Evolutionary conservation across 2,888 invertebrate genomes (phyloP).

Genomic region (Ornithoptera priamus): DNA sequence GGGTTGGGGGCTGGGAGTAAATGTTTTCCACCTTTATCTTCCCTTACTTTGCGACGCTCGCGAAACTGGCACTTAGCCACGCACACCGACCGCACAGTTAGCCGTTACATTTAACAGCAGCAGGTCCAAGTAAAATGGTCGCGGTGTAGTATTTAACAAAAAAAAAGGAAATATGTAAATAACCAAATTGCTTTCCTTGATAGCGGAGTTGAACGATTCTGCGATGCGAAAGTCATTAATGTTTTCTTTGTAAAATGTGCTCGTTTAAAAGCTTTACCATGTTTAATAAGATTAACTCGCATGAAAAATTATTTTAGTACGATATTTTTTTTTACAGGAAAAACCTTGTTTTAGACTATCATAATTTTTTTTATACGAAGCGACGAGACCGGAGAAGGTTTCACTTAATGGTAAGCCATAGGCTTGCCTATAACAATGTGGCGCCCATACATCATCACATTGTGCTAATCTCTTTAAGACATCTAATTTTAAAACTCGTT

Average conservation of each 20-base stretch:
- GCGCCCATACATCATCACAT: too few species aligned
- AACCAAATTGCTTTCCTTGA: slow-evolving; percentile 25
- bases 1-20: slow-evolving; percentile 38
- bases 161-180: slow-evolving; percentile 15
- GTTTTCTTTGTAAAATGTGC: slow-evolving; percentile 17
- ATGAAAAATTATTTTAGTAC: neutral
- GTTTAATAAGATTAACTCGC: slow-evolving; percentile 3
- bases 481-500: too few species aligned
- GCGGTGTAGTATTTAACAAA: slow-evolving; percentile 6
- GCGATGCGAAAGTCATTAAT: slow-evolving; percentile 26
- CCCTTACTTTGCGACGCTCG: slow-evolving; percentile 45
- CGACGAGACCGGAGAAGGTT: too few species aligned
- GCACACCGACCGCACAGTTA: slow-evolving; percentile 32
- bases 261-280: slow-evolving; percentile 20
- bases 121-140: slow-evolving; percentile 18
- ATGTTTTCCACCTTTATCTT: slow-evolving; percentile 56
- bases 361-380: too few species aligned
- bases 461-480: too few species aligned
- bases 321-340: neutral
- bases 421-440: too few species aligned
- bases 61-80: slow-evolving; percentile 41
- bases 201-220: slow-evolving; percentile 20
- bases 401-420: too few species aligned
- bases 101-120: slow-evolving; percentile 34
- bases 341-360: too few species aligned